Evolutionary conservation across 2,797 vertebrate genomes (phyloP), one percentile per base, ranked within the genome.

Genomic region (Notolabrus celidotus): DNA sequence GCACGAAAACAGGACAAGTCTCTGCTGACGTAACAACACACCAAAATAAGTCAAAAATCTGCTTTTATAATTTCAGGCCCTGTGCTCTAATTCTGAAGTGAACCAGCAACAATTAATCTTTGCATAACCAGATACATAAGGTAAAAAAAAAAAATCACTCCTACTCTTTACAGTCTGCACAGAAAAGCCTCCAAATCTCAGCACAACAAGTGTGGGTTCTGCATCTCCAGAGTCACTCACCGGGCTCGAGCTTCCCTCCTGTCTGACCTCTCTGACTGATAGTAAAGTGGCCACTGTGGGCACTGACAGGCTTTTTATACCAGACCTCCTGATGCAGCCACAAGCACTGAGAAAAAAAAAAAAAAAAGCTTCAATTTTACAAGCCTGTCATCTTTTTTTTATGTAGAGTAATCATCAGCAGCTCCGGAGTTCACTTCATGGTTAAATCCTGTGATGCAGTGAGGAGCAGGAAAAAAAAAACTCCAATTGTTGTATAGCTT

Each of bases 261-360:
- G 85, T 57, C 87, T 93, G 89, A 92, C 85, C 86, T 89, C 75
- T 82, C 90, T 94, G 92, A 94, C 93, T 91, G 94, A 92, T 82
- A 86, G 88, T 82, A 62, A 86, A 90, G 85, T 85, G 90, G 85
- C 92, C 94, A 89, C 91, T 86, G 92, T 87, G 91, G 92, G 89
- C 90, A 23, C 88, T 90, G 90, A 92, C 92, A 85, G 82, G 86
- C 90, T 90, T 87, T 75, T 89, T 90, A 92, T 90, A 93, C 86
- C 76, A 68, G 71, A 89, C 82, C 81, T 90, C 80, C 88, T 71
- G 79, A 80, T 80, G 80, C 85, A 80, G 67, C 78, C 73, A 69
- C 38, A 15, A 71, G 56, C 66, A 71, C 45, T 50, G 66, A 51
- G 45, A 16, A 11, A 39, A 10, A 20, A 19, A 29, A 14, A 25